Base-by-base conservation (phyloP, 2,797 vertebrate species). In the Gastrophryne carolinensis region DNA sequence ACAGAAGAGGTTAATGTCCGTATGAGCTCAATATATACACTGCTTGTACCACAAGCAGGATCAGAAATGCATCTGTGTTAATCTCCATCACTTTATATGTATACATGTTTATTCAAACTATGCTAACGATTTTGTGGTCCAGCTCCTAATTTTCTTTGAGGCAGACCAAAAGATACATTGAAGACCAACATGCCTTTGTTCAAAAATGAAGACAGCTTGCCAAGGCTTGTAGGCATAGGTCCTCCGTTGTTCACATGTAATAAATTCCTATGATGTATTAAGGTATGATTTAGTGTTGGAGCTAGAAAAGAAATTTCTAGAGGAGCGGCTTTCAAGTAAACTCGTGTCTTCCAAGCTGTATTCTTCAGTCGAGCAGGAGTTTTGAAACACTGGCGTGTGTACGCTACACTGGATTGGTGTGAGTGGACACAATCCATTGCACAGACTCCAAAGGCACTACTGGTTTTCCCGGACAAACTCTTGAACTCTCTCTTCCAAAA, bases 401-500 rank as follows among this genome's bases (percentile, higher is more conserved):
- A 35, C 24, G 35, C 52, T 56, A 27, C 50, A 56, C 35, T 30
- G 66, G 26, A 69, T 35, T 19, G 10, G 24, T 37, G 54, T 24
- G 30, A 56, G 35, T 17, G 54, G 19, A 17, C 27, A 44, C 34
- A 54, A 69, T 69, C 66, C 52, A 69, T 27, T 41, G 24, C 35
- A 21, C 10, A 34, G 52, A 39, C 34, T 68, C 65, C 26, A 53
- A 26, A 21, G 50, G 29, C 44, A 47, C 44, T 47, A 47, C 54
- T 32, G 54, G n/a, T 56, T 56, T 69, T 54, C 50, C 50, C 32
- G 66, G 54, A n/a, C 52, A 69, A 21, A 26, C 52, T 41, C 54
- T 52, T 11, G 39, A 56, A 26, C 19, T 57, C 47, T 57, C 52
- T 24, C n/a, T 69, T 56, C 66, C 54, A 69, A 69, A 56, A 69